phyloP scores from a whole-genome alignment of 2,888 invertebrate species.

The Colostygia pectinataria region DNA sequence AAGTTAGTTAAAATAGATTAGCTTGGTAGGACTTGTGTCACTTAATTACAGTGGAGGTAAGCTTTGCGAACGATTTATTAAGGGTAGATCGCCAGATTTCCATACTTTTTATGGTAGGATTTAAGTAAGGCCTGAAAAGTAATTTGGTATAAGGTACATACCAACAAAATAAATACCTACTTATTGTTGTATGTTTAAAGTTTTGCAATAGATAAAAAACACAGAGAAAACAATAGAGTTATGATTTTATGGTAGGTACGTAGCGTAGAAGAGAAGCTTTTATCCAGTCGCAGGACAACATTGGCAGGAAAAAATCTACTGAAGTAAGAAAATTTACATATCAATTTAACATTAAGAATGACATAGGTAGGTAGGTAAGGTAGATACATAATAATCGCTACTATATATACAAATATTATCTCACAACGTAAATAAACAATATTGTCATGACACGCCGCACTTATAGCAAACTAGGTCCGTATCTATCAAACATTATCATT shows the following conservation, averaged over 20 bases:
- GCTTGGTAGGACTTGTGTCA: constrained; percentile 13
- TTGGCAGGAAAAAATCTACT: no score
- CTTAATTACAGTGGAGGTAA: constrained; percentile 17
- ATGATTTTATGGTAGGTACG: no score
- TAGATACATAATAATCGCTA: neutral
- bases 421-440: constrained; percentile 9
- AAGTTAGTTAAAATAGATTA: constrained; percentile 18
- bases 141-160: constrained; percentile 1
- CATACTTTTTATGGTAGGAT: constrained; percentile 1
- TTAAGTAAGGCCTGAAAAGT: neutral
- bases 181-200: no score
- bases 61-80: constrained; percentile 16
- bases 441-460: neutral
- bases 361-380: no score
- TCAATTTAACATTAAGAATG: no score
- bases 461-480: constrained; percentile 17
- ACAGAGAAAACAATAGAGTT: no score
- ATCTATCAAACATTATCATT: constrained; percentile 54
- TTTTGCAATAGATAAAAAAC: no score
- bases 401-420: neutral
- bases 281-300: no score
- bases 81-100: constrained; percentile 1
- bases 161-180: no score
- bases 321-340: no score
- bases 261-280: no score